Evolutionary conservation across 2,888 invertebrate species (phyloP).

Genomic region (Acheta domesticus): DNA sequence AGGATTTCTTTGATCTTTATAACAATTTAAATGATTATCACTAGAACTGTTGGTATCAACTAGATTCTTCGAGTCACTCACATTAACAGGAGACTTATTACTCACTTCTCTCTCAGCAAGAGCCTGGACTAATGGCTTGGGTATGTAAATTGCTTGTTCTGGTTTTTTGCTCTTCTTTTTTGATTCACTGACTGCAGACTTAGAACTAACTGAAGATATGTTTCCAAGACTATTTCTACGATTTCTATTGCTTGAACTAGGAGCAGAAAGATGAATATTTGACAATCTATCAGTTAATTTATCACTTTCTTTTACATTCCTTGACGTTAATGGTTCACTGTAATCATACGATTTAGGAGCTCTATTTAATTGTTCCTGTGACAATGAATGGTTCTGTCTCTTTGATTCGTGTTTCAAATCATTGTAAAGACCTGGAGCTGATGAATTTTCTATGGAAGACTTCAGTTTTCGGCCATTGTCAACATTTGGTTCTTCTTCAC

Average conservation of each 20-base stretch:
- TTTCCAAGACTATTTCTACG: conserved; percentile 34
- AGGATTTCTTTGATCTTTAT: background rate
- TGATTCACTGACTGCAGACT: conserved; percentile 28
- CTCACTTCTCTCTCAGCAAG: conserved; percentile 46
- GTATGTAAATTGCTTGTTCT: conserved; percentile 55
- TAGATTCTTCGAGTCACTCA: background rate
- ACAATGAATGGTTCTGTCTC: conserved; percentile 30
- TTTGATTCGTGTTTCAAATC: conserved; percentile 28
- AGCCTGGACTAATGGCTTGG: conserved; percentile 51
- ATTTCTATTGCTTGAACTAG: conserved; percentile 38
- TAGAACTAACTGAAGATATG: conserved; percentile 27
- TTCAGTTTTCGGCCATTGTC: conserved; percentile 34
- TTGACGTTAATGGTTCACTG: conserved; percentile 25
- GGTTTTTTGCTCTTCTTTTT: conserved; percentile 52
- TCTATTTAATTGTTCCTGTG: conserved; percentile 31
- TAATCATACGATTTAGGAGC: conserved; percentile 26
- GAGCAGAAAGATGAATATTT: conserved; percentile 40
- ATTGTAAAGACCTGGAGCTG: conserved; percentile 27
- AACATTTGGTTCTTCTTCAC: conserved; percentile 33
- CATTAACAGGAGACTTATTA: conserved; percentile 41
- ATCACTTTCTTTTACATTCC: conserved; percentile 39
- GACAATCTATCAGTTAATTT: conserved; percentile 43
- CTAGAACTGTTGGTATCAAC: conserved; percentile 18
- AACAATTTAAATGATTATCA: background rate
- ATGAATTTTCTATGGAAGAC: conserved; percentile 34